A percentile compares a stretch with the other conserved stretches of the same genome.
Conservation (phyloP, 2,797 vertebrate genomes). For the Pempheris klunzingeri region DNA sequence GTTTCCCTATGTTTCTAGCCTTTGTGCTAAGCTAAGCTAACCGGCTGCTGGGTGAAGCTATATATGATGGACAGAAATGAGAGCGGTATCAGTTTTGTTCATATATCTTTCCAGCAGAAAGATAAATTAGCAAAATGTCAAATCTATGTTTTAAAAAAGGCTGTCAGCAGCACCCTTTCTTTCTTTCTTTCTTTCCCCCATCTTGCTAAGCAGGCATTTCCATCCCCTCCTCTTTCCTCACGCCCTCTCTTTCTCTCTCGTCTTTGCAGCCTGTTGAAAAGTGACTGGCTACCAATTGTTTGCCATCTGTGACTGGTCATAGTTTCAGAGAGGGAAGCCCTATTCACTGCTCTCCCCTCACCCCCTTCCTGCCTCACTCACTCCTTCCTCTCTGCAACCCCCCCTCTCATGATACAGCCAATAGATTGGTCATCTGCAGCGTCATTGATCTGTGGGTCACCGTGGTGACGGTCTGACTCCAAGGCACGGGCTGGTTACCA, state of each 20-base stretch:
- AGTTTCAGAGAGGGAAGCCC: conserved; percentile 73
- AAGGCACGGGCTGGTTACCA: conserved; percentile 76
- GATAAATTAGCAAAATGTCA: neutral
- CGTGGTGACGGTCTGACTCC: conserved; percentile 76
- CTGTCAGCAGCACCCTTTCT: neutral
- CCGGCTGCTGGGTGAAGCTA: neutral
- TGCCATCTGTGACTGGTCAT: conserved; percentile 77
- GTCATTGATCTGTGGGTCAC: conserved; percentile 81
- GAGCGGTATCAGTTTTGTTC: neutral
- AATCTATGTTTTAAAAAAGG: neutral
- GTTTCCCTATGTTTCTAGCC: neutral
- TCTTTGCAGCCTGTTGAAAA: conserved; percentile 65
- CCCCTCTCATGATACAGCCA: conserved; percentile 48
- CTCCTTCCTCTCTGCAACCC: conserved; percentile 1
- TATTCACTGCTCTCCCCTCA: conserved; percentile 49
- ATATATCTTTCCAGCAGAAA: neutral
- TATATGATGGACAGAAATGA: neutral
- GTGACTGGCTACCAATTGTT: conserved; percentile 73
- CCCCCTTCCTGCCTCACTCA: conserved; percentile 31
- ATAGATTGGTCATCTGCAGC: conserved; percentile 69
- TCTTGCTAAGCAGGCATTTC: conserved; percentile 28
- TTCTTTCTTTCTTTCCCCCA: conserved; percentile 6
- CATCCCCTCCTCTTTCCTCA: conserved; percentile 7
- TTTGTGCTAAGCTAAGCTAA: conserved; percentile 1
- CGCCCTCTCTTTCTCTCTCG: conserved; percentile 20